Base-by-base conservation (phyloP, 2,797 vertebrate species). In the Gadopsis bispinosus region DNA sequence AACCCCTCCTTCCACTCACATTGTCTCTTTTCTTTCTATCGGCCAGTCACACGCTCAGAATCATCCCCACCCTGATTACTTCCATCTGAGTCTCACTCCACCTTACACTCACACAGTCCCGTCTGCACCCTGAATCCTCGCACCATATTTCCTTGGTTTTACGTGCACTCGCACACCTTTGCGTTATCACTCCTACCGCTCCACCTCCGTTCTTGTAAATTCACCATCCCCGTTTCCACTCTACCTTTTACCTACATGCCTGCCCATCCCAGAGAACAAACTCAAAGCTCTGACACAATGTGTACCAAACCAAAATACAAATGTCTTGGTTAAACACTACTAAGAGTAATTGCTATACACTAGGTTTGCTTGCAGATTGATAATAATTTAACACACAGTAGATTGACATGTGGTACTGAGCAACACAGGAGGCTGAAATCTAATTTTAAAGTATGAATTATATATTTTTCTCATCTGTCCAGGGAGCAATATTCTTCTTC, bases 401-500 rank as follows among this genome's bases (percentile, higher is more conserved):
- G 43, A 19, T n/a, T 67, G 26, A 66, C 5, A 3, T 59, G 39
- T 47, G 5, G 58, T 14, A 20, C 16, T 64, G 26, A 35, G 29
- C 12, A 39, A 37, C 17, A 31, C 16, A 22, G 1, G 13, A 54
- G 35, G 4, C 54, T 62, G 20, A 70, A 54, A 33, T 35, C 7
- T 0, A 16, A 19, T 31, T 41, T 75, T 50, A 35, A 35, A 5
- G 33, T 7, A 29, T 60, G 26, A 56, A 4, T 26, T 33, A 2
- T n/a, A 3, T 11, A 41, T 37, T 41, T 80, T 20, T 58, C 69
- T 54, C 43, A 43, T 89, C 67, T 71, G 0, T 54, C 9, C 84
- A 97, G 96, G 95, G 96, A 29, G 96, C 96, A 6, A 96, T 97
- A 84, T 97, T 97, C 84, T 93, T 97, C 63, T 97, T 97, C 90